Conservation (phyloP, 2,888 invertebrate genomes). For the Chymomyza caudatula region DNA sequence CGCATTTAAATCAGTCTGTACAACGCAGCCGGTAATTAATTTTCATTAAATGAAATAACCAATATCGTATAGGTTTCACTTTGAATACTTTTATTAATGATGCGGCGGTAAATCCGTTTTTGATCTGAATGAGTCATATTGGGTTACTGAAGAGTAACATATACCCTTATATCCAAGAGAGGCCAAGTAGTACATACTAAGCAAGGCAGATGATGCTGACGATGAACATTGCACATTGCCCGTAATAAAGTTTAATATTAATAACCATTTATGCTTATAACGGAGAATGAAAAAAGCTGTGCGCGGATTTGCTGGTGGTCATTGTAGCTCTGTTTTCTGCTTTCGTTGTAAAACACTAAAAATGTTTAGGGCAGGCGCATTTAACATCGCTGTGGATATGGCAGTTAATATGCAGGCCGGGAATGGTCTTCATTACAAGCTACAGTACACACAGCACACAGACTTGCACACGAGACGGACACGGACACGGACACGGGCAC, state of each 20-base stretch:
- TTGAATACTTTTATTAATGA: constrained; percentile 4
- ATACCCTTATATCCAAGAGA: too few relatives aligned
- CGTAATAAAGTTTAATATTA: constrained; percentile 47
- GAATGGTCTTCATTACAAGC: constrained; percentile 64
- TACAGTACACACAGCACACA: constrained; percentile 26
- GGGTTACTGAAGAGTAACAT: too few relatives aligned
- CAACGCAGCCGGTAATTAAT: constrained; percentile 13
- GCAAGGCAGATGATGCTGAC: too few relatives aligned
- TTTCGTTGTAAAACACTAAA: constrained; percentile 63
- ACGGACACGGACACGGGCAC: constrained; percentile 1
- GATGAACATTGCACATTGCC: too few relatives aligned
- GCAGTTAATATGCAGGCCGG: constrained; percentile 69
- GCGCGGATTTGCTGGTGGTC: background rate
- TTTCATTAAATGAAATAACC: constrained; percentile 15
- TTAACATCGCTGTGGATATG: constrained; percentile 56
- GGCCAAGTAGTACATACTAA: too few relatives aligned
- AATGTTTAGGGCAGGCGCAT: constrained; percentile 64
- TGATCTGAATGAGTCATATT: too few relatives aligned
- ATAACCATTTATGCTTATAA: constrained; percentile 71
- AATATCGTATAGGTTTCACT: background rate
- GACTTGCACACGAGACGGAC: constrained; percentile 1
- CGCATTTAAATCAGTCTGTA: background rate
- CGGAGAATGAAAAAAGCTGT: constrained; percentile 53
- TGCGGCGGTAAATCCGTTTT: too few relatives aligned
- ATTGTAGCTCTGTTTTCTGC: constrained; percentile 33